Evolutionary conservation across 1,140 invertebrate genomes (phyloP).

Genomic region (Papilio xuthus): DNA sequence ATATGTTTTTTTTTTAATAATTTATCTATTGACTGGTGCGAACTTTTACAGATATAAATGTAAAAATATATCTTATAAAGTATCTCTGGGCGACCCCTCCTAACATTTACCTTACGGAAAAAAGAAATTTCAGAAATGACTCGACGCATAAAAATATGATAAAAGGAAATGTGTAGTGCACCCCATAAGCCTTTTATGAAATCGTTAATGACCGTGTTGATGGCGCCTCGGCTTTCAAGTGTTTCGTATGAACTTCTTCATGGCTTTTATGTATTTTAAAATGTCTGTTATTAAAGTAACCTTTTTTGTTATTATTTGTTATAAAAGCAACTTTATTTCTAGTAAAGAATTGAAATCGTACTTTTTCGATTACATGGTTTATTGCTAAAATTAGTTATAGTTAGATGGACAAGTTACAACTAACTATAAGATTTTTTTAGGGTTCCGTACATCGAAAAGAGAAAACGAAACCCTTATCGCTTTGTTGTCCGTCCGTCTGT

Average conservation of each 20-base stretch:
- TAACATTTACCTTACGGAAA: slow-evolving; percentile 47
- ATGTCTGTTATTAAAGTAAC: slow-evolving; percentile 34
- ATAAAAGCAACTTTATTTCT: not conserved
- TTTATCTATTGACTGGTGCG: not conserved
- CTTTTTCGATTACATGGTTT: not conserved
- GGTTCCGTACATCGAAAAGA: too few species aligned
- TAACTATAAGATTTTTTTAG: too few species aligned
- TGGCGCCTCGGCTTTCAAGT: slow-evolving; percentile 55
- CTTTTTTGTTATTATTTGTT: slow-evolving; percentile 4
- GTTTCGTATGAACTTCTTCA: slow-evolving; percentile 51
- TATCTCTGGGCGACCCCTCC: not conserved
- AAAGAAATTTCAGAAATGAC: slow-evolving; percentile 60
- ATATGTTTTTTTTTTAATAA: too few species aligned
- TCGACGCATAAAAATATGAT: slow-evolving; percentile 68
- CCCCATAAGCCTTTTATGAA: slow-evolving; percentile 75
- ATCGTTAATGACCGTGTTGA: slow-evolving; percentile 72
- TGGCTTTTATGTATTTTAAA: slow-evolving; percentile 38
- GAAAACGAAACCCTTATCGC: too few species aligned
- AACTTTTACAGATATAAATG: slow-evolving; percentile 11
- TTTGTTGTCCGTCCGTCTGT: too few species aligned
- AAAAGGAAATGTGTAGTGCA: slow-evolving; percentile 61
- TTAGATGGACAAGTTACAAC: not conserved
- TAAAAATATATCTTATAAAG: not conserved
- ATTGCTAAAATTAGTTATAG: not conserved
- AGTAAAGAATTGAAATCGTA: not conserved